A percentile compares a stretch with the other conserved stretches of the same genome.
Evolutionary conservation across 2,797 vertebrate genomes (phyloP).

Genomic region (Eospalax fontanierii): DNA sequence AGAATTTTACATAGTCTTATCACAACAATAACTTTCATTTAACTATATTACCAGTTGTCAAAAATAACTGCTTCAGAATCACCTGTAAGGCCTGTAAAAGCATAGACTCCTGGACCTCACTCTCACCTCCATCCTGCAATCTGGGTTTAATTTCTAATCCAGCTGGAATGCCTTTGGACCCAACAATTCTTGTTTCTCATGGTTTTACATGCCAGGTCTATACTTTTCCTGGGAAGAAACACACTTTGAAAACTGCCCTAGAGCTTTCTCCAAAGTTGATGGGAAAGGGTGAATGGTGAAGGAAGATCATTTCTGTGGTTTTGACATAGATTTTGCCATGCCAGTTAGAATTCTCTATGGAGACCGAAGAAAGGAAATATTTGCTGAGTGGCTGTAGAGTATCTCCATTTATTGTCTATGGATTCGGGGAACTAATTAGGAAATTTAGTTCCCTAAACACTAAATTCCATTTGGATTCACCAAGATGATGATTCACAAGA

Average conservation of each 20-base stretch:
- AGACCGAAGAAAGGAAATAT: conserved; percentile 10
- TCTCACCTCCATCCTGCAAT: too few relatives aligned
- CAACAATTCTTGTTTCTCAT: conserved; percentile 25
- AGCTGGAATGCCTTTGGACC: neutral
- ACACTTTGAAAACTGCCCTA: conserved; percentile 41
- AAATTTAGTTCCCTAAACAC: conserved; percentile 64
- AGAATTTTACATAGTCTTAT: conserved; percentile 17
- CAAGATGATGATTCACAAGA: conserved; percentile 27
- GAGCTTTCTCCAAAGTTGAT: conserved; percentile 37
- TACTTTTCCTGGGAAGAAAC: neutral
- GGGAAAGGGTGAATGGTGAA: neutral
- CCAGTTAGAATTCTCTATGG: conserved; percentile 38
- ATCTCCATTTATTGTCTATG: conserved; percentile 31
- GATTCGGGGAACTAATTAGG: conserved; percentile 61
- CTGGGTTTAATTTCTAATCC: conserved; percentile 31
- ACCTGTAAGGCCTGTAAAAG: conserved; percentile 37
- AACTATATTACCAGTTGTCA: neutral
- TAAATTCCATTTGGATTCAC: conserved; percentile 70
- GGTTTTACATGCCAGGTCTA: neutral
- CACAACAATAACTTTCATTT: conserved; percentile 49
- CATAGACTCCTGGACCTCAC: neutral
- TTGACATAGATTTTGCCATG: conserved; percentile 32
- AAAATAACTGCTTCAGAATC: conserved; percentile 39
- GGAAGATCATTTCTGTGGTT: neutral
- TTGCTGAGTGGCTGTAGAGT: conserved; percentile 45